A percentile compares a stretch with the other conserved stretches of the same genome.
These are phyloP conservation scores for Xanthorhoe designata DNA, from an alignment of 2,888 invertebrate genomes.

Conservation along the genomic window DNA sequence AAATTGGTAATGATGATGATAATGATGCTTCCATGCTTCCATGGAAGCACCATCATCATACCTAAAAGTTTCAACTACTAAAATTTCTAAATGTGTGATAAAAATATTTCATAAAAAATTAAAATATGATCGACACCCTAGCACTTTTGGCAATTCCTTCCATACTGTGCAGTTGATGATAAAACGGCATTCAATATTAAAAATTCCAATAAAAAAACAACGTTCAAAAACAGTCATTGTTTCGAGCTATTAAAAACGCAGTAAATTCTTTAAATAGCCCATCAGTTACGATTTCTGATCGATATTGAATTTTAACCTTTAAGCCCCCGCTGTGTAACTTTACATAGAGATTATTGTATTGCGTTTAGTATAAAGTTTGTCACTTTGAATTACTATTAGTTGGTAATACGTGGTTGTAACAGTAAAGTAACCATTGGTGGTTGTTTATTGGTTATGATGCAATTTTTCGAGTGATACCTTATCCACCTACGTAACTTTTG, in stretches of 20 bases:
- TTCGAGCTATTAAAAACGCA: constrained; percentile 57
- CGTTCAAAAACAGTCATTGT: constrained; percentile 59
- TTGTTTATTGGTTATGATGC: constrained; percentile 55
- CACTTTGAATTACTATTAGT: constrained; percentile 67
- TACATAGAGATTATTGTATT: constrained; percentile 55
- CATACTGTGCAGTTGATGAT: neutral
- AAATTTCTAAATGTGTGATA: no score
- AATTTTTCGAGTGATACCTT: constrained; percentile 33
- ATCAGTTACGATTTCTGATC: constrained; percentile 58
- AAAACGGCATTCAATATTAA: constrained; percentile 32
- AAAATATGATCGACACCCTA: no score
- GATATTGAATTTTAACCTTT: constrained; percentile 64
- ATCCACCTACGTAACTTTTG: constrained; percentile 7
- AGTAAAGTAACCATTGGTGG: constrained; percentile 59
- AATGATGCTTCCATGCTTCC: no score
- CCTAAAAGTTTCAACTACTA: no score
- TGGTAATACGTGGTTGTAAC: constrained; percentile 54
- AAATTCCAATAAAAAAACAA: constrained; percentile 49
- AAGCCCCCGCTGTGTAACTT: constrained; percentile 68
- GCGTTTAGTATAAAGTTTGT: constrained; percentile 63
- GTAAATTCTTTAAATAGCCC: constrained; percentile 65
- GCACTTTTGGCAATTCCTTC: neutral
- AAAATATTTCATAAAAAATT: no score
- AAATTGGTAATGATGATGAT: no score
- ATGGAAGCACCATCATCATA: no score